phyloP scores from a whole-genome alignment of 2,113 vertebrate species.

The Cebidichthys violaceus region DNA sequence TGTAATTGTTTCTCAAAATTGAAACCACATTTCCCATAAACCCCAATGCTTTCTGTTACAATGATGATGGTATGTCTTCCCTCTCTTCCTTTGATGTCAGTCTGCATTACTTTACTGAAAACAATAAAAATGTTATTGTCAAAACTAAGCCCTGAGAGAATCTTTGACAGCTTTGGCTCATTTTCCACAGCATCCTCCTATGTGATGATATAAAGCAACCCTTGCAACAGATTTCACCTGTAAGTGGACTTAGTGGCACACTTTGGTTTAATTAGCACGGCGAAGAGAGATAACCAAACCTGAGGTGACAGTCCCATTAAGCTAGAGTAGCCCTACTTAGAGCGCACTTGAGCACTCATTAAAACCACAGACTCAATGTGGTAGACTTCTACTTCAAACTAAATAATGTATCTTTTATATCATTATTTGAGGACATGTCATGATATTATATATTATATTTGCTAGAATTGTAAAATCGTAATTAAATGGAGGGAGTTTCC shows the following conservation, averaged over 20 bases:
- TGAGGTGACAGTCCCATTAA: not conserved
- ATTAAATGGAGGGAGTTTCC: not conserved
- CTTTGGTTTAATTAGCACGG: not conserved
- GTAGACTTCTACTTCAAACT: not conserved
- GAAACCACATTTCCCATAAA: conserved; percentile 2
- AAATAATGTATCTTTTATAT: not conserved
- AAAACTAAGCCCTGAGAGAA: conserved; percentile 6
- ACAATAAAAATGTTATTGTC: not conserved
- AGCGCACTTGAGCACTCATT: not conserved
- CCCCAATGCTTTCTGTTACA: not conserved
- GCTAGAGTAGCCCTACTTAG: not conserved
- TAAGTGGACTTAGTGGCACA: not conserved
- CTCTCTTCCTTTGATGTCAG: not conserved
- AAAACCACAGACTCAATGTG: not conserved
- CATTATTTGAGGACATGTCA: not conserved
- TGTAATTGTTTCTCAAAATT: not conserved
- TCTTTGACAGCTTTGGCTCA: not conserved
- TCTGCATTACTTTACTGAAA: not conserved
- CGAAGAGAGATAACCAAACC: not conserved
- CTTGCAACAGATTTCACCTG: not conserved
- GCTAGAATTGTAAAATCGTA: not conserved
- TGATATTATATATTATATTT: not conserved
- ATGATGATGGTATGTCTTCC: not conserved
- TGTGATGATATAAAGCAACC: not conserved
- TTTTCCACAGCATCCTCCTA: not conserved